Conservation (phyloP, 2,113 vertebrate species). For the Felis catus region DNA sequence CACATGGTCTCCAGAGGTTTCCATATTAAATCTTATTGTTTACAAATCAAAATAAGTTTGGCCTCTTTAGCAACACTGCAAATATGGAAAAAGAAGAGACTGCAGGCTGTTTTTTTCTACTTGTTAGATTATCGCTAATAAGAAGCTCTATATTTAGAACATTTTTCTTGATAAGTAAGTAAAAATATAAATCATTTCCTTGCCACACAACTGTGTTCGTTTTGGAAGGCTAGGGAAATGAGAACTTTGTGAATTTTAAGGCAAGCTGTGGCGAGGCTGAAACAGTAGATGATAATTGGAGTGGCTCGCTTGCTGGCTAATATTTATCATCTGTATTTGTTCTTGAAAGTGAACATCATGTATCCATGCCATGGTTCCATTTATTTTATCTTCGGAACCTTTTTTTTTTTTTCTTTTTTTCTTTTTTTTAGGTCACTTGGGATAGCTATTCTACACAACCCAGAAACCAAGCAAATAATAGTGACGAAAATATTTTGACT, state of each 20-base stretch:
- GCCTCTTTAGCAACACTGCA: background rate
- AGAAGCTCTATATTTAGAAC: slow-evolving; percentile 34
- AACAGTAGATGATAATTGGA: background rate
- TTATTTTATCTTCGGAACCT: slow-evolving; percentile 42
- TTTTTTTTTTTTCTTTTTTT: background rate
- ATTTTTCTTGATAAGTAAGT: slow-evolving; percentile 41
- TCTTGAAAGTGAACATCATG: background rate
- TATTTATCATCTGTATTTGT: background rate
- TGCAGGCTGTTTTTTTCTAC: background rate
- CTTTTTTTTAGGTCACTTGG: background rate
- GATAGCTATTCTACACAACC: background rate
- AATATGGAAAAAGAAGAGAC: background rate
- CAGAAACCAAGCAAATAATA: background rate
- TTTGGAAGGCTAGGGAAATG: background rate
- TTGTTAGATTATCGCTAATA: slow-evolving; percentile 1
- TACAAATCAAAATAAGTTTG: background rate
- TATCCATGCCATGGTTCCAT: background rate
- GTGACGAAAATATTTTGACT: background rate
- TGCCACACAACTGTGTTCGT: background rate
- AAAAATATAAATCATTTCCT: background rate
- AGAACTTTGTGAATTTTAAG: background rate
- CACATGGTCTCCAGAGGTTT: background rate
- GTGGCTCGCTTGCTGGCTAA: no score
- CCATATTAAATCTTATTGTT: background rate
- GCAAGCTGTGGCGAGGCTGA: background rate